Evolutionary conservation across 2,888 invertebrate genomes (phyloP), one percentile per base, ranked within the genome.

Genomic region (Eledona agricola): DNA sequence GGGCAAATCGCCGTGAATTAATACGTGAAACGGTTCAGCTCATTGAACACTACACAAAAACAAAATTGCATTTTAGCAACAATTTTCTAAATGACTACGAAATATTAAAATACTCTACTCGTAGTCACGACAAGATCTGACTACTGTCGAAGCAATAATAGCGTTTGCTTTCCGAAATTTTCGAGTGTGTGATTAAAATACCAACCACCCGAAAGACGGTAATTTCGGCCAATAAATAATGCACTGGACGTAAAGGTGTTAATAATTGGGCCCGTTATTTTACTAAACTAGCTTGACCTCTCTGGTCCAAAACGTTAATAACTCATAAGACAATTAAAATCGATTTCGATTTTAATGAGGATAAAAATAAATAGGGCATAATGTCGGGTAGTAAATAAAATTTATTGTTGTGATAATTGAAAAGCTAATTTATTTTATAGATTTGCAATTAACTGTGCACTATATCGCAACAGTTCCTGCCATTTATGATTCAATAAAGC

Each of bases 171-270:
- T 3, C n/a, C 5, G 29, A 40, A 40, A 22, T 23, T 37, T 37
- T 11, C 2, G 7, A 28, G 10, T 9, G 9, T 26, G n/a, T 26
- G 26, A 40, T 40, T 40, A 40, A 28, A 40, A 28, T 9, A 10
- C 35, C 11, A n/a, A 13, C 9, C 7, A 25, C 12, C 7, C 29
- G 20, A 45, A 34, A 32, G 6, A 45, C 34, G 34, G 45, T 45
- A 17, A 45, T 34, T 45, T 45, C 3, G 34, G 25, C 32, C 28
- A 45, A 45, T 45, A 32, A 45, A 45, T 34, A 45, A 45, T 25
- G 23, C 17, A 23, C 17, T 13, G 10, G 23, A 38, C 3, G 1
- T 22, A 42, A 20, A 43, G 43, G 45, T 45, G 45, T 45, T 45
- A 45, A 43, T 43, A 31, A 45, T 31, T 15, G 34, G 3, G 15